Evolutionary conservation across 2,797 vertebrate species (phyloP), one percentile per base, ranked within the genome.

Genomic region (Echiichthys vipera): DNA sequence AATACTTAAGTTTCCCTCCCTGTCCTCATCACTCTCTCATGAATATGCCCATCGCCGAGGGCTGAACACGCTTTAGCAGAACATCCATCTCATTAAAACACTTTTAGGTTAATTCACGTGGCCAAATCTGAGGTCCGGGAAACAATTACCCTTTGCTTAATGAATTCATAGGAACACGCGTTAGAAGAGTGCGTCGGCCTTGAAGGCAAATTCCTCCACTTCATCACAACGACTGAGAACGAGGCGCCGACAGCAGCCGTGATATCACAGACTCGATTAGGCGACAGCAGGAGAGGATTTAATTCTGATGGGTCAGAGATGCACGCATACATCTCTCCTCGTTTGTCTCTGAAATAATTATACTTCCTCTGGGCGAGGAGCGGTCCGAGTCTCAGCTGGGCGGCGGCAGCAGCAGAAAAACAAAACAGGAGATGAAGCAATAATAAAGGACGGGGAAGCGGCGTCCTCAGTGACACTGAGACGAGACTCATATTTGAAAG

Each of bases 101-200:
- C 46, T 84, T 73, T 66, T 25, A 82, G 71, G 40, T 59, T 57
- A 58, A 80, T 58, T 83, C 57, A 45, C 27, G 65, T n/a, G 71
- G 55, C 46, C 37, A 70, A 46, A 64, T 74, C 29, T 56, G 49
- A 59, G 76, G 69, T 82, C 58, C 13, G 22, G 55, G 71, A 86
- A 80, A 81, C 72, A 51, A 84, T 88, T 80, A 79, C 29, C 50
- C 70, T 76, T 65, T 69, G 40, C 66, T 53, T 83, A 80, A 88
- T 84, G 63, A 71, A 80, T 80, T 83, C 47, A 61, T 17, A 14
- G 34, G 45, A 66, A 36, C 34, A 20, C 3, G n/a, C 25, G 56
- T 67, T 10, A 34, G 49, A 24, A 13, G 27, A 63, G 32, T 25
- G 54, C n/a, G 15, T 20, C 2, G 29, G 49, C 71, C 64, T 75